phyloP scores from a whole-genome alignment of 2,888 invertebrate species.

The Pachycephus smyrnensis region DNA sequence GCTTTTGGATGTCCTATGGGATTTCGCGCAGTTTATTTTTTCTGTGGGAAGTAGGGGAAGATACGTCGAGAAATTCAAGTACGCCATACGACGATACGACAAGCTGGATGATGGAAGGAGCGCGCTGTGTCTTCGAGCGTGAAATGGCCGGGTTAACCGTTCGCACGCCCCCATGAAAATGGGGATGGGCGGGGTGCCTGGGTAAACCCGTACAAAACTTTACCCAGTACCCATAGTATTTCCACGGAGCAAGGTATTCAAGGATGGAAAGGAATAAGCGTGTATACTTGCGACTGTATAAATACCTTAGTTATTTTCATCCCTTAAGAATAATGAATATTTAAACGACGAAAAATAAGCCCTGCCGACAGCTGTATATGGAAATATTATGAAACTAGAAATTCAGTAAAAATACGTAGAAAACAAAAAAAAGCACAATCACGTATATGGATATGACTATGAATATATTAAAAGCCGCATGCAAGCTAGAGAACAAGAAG shows the following conservation, averaged over 20 bases:
- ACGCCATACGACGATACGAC: background rate
- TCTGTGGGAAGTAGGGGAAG: background rate
- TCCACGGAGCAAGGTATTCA: background rate
- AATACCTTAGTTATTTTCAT: background rate
- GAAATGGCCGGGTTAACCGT: slow-evolving; percentile 67
- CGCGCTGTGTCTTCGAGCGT: slow-evolving; percentile 62
- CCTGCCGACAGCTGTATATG: background rate
- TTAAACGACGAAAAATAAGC: background rate
- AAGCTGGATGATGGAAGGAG: slow-evolving; percentile 12
- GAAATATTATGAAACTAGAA: background rate
- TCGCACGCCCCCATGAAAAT: slow-evolving; percentile 47
- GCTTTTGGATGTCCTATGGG: background rate
- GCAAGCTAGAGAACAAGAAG: background rate
- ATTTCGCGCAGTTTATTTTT: background rate
- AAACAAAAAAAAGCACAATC: background rate
- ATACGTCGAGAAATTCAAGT: background rate
- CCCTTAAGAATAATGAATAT: background rate
- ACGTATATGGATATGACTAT: background rate
- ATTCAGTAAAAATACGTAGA: background rate
- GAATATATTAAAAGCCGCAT: background rate
- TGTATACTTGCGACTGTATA: background rate
- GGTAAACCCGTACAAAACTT: background rate
- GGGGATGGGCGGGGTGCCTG: background rate
- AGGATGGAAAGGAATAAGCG: background rate
- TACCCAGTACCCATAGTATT: background rate